These are phyloP conservation scores for Kryptopterus vitreolus DNA, from an alignment of 2,797 vertebrate species.

Conservation along the genomic window DNA sequence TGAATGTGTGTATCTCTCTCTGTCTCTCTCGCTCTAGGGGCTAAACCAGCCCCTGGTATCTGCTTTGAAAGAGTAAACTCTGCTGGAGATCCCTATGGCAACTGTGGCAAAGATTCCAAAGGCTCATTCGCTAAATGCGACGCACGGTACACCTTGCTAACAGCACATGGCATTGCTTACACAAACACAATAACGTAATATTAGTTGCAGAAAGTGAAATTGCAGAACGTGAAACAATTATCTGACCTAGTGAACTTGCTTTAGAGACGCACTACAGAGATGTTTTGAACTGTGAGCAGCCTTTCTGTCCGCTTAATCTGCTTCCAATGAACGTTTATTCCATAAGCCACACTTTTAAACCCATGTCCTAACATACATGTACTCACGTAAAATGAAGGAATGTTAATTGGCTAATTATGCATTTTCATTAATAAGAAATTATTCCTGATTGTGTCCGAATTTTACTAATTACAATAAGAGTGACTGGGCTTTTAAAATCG, in stretches of 20 bases:
- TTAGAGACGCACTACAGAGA: background rate
- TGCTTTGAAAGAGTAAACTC: constrained; percentile 94
- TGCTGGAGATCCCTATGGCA: constrained; percentile 96
- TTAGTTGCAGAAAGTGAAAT: background rate
- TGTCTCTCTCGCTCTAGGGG: constrained; percentile 74
- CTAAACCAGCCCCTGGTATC: constrained; percentile 84
- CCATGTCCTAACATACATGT: background rate
- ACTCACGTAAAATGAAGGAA: background rate
- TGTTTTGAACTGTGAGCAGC: background rate
- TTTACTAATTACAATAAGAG: background rate
- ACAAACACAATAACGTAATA: background rate
- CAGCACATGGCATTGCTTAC: background rate
- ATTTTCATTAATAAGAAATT: background rate
- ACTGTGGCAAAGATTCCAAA: constrained; percentile 94
- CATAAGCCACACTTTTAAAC: background rate
- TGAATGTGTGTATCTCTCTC: background rate
- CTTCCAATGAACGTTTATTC: background rate
- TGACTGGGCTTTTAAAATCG: background rate
- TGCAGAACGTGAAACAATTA: background rate
- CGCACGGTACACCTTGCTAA: constrained; percentile 73
- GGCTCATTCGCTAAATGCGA: constrained; percentile 93
- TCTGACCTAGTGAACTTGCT: background rate
- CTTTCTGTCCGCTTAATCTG: background rate
- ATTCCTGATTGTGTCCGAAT: background rate
- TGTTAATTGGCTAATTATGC: background rate